Conservation (phyloP, 2,888 invertebrate species). For the Cosmorhoe ocellata region DNA sequence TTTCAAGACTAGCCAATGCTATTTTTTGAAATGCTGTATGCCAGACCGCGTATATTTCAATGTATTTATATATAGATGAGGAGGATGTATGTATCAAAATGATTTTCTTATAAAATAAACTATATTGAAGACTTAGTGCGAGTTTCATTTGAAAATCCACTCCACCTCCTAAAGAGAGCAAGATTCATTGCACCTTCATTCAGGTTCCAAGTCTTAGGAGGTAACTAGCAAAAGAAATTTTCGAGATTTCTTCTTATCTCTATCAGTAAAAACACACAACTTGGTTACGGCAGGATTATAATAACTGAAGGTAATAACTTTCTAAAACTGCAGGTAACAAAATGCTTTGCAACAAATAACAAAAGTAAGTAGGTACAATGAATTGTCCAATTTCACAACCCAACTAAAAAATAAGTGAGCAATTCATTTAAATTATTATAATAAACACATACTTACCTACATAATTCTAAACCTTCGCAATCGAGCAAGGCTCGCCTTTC, state of each 20-base stretch:
- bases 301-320: no score
- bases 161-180: no score
- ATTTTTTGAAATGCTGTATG: conserved; percentile 78
- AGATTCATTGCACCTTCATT: no score
- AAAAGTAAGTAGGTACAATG: no score
- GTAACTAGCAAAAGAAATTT: no score
- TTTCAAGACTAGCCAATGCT: conserved; percentile 79
- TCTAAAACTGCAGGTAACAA: no score
- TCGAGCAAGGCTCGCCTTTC: conserved; percentile 32
- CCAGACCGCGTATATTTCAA: conserved; percentile 63
- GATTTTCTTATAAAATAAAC: conserved; percentile 81
- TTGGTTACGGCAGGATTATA: no score
- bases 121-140: conserved; percentile 65
- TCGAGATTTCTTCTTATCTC: no score
- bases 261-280: no score
- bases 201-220: no score
- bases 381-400: conserved; percentile 16
- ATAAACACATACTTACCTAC: background rate
- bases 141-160: conserved; percentile 39
- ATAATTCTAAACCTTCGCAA: conserved; percentile 16
- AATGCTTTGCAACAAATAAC: no score
- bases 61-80: conserved; percentile 77
- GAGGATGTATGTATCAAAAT: conserved; percentile 74
- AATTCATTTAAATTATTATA: conserved; percentile 4
- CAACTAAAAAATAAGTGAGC: conserved; percentile 7